Percentiles rank a stretch among this genome's conserved stretches.
These are phyloP conservation scores for Steinernema scapterisci DNA, from an alignment of 2,888 invertebrate genomes.

Conservation along the genomic window DNA sequence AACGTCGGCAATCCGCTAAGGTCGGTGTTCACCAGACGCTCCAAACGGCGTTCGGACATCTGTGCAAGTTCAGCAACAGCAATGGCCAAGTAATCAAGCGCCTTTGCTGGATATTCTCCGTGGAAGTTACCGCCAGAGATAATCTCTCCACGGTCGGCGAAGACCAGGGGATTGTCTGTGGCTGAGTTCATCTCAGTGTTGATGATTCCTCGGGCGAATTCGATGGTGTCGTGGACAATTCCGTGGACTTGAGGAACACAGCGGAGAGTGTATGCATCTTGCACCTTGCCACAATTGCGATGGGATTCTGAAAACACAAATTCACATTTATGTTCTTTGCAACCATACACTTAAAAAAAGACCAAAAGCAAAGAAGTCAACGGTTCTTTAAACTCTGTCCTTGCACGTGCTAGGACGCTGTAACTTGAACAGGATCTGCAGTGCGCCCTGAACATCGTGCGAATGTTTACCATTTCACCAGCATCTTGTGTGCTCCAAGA, in stretches of 20 bases:
- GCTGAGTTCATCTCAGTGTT: conserved; percentile 76
- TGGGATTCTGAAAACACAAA: conserved; percentile 74
- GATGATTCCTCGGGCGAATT: conserved; percentile 74
- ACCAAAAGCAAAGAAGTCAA: no score
- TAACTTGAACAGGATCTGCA: no score
- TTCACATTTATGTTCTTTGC: no score
- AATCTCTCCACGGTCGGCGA: conserved; percentile 73
- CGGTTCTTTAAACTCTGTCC: no score
- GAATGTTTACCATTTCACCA: no score
- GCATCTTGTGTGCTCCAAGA: background rate
- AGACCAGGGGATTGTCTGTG: conserved; percentile 76
- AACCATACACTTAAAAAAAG: no score
- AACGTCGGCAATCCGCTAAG: conserved; percentile 76
- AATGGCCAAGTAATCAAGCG: conserved; percentile 75
- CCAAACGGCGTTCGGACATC: conserved; percentile 75
- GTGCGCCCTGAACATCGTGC: no score
- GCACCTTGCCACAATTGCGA: conserved; percentile 75
- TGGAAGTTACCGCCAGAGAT: conserved; percentile 77
- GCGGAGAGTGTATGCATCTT: conserved; percentile 76
- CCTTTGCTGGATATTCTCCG: conserved; percentile 77
- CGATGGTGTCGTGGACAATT: conserved; percentile 75
- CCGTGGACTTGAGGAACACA: conserved; percentile 77
- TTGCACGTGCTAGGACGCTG: no score
- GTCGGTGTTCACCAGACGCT: conserved; percentile 75
- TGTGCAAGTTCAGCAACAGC: conserved; percentile 75